phyloP scores from a whole-genome alignment of 1,140 invertebrate species.

The Condylostylus longicornis region DNA sequence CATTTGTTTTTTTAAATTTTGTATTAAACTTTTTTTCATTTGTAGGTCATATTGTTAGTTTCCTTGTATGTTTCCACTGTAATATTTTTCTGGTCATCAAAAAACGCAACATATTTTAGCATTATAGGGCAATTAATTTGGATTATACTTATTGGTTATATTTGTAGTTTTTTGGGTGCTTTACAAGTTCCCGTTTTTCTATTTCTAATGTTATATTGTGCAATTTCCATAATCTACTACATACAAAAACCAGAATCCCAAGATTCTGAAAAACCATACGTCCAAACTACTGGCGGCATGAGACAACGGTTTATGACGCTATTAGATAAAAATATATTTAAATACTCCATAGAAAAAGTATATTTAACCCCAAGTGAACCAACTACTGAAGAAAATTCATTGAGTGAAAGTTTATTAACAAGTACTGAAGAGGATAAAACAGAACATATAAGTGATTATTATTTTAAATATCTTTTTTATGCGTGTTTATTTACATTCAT shows the following conservation, averaged over 20 bases:
- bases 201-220: slow-evolving; percentile 22
- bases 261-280: no score
- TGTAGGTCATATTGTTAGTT: slow-evolving; percentile 34
- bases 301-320: not conserved
- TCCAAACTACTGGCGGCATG: no score
- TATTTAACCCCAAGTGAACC: no score
- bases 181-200: slow-evolving; percentile 41
- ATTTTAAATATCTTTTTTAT: slow-evolving; percentile 27
- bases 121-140: slow-evolving; percentile 39
- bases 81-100: slow-evolving; percentile 39
- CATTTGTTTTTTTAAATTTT: no score
- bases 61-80: slow-evolving; percentile 36
- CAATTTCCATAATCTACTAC: no score
- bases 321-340: not conserved
- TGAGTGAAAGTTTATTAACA: slow-evolving; percentile 22
- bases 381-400: slow-evolving; percentile 19
- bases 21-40: no score
- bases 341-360: not conserved
- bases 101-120: slow-evolving; percentile 37
- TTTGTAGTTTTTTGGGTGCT: slow-evolving; percentile 39
- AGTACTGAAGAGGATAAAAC: slow-evolving; percentile 15
- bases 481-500: slow-evolving; percentile 26
- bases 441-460: slow-evolving; percentile 15
- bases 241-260: no score
- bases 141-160: slow-evolving; percentile 40